Percentiles rank a stretch among this genome's conserved stretches.
Evolutionary conservation across 2,797 vertebrate genomes (phyloP).

Genomic region (Sebastes steindachneri): DNA sequence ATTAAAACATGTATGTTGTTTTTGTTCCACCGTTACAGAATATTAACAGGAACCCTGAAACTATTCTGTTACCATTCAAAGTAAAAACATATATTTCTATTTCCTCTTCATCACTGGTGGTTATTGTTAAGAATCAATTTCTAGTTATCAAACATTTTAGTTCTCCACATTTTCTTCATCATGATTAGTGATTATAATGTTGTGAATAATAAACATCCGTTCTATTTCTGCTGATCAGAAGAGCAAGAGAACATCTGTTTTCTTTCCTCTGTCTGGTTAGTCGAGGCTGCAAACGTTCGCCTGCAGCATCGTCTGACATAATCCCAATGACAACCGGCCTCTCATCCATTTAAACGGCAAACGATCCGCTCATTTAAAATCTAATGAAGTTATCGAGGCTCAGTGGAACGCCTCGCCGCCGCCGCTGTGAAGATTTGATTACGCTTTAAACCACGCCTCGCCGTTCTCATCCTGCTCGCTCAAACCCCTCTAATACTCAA

Average conservation of each 20-base stretch:
- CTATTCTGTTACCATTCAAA: not conserved
- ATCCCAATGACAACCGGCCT: not conserved
- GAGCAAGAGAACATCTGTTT: not conserved
- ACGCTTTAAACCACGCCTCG: not conserved
- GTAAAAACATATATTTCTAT: not conserved
- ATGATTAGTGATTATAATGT: not conserved
- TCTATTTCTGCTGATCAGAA: not conserved
- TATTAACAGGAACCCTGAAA: not conserved
- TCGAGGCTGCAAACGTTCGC: not conserved
- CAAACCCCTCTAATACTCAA: not conserved
- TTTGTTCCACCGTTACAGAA: not conserved
- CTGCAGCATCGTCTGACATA: constrained; percentile 20
- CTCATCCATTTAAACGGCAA: constrained; percentile 18
- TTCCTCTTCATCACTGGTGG: not conserved
- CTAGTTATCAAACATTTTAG: not conserved
- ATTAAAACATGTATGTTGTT: no score
- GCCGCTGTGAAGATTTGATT: not conserved
- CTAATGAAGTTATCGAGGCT: constrained; percentile 33
- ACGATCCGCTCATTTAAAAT: constrained; percentile 14
- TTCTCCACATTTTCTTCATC: not conserved
- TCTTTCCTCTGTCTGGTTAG: not conserved
- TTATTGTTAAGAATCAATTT: not conserved
- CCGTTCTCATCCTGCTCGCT: not conserved
- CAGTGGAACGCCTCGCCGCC: not conserved
- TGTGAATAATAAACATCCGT: not conserved